phyloP scores from a whole-genome alignment of 2,888 invertebrate species.

The Cabera pusaria region DNA sequence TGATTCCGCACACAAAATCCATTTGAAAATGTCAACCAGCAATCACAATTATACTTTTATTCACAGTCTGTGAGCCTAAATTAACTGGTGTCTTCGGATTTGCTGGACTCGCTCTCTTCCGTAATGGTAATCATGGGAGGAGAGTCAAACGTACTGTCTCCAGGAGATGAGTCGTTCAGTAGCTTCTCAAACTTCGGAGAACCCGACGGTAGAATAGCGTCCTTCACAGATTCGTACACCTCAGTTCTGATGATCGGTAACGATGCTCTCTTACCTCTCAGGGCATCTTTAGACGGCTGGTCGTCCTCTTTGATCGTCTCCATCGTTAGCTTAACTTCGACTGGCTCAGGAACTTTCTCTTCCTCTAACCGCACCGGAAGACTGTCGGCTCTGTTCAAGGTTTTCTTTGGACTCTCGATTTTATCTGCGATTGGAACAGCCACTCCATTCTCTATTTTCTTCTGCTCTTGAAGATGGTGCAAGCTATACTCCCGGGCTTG shows the following conservation, averaged over 20 bases:
- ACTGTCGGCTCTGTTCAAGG: slow-evolving; percentile 79
- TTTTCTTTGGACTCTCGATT: slow-evolving; percentile 69
- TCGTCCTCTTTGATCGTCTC: slow-evolving; percentile 70
- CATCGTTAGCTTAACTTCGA: slow-evolving; percentile 46
- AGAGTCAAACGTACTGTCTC: slow-evolving; percentile 54
- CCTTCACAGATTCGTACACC: slow-evolving; percentile 81
- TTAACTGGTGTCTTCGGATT: slow-evolving; percentile 72
- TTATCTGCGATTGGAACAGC: slow-evolving; percentile 60
- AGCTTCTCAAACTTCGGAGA: slow-evolving; percentile 85
- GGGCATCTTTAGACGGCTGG: slow-evolving; percentile 50
- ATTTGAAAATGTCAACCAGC: slow-evolving; percentile 17
- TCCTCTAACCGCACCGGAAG: slow-evolving; percentile 81
- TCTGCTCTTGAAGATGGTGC: slow-evolving; percentile 70
- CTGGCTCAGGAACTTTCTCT: slow-evolving; percentile 44
- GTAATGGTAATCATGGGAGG: slow-evolving; percentile 78
- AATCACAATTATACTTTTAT: slow-evolving; percentile 21
- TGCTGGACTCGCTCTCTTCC: slow-evolving; percentile 70
- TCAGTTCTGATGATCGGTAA: slow-evolving; percentile 74
- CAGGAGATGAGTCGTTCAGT: slow-evolving; percentile 77
- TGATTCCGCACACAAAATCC: slow-evolving; percentile 24
- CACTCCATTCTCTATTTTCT: slow-evolving; percentile 67
- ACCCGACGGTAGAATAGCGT: slow-evolving; percentile 73
- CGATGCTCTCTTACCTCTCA: slow-evolving; percentile 68
- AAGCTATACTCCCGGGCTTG: slow-evolving; percentile 74
- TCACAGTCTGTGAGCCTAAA: slow-evolving; percentile 35